A percentile compares a stretch with the other conserved stretches of the same genome.
These are phyloP conservation scores for Mugil cephalus DNA, from an alignment of 2,113 vertebrate genomes.

Conservation along the genomic window DNA sequence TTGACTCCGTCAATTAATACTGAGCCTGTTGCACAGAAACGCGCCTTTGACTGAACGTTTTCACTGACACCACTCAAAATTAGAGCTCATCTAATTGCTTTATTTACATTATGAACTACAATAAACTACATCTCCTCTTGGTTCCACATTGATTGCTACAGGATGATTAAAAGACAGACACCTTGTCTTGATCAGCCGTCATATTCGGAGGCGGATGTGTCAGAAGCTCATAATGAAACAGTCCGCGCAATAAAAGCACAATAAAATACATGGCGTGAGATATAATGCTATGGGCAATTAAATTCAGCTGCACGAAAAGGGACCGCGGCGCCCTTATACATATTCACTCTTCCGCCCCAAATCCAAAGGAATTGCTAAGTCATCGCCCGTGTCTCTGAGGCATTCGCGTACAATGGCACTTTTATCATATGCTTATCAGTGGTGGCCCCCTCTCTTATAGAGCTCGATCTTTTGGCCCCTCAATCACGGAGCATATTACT, in stretches of 20 bases:
- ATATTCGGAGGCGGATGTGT: slow-evolving; percentile 40
- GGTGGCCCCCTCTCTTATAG: slow-evolving; percentile 86
- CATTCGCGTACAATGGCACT: slow-evolving; percentile 81
- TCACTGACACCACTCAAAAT: slow-evolving; percentile 30
- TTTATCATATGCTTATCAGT: slow-evolving; percentile 92
- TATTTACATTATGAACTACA: slow-evolving; percentile 33
- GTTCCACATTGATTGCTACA: slow-evolving; percentile 50
- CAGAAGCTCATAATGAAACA: slow-evolving; percentile 53
- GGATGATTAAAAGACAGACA: slow-evolving; percentile 61
- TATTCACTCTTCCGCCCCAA: slow-evolving; percentile 75
- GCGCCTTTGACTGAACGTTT: slow-evolving; percentile 30
- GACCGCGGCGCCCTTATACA: slow-evolving; percentile 74
- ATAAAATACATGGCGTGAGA: slow-evolving; percentile 46
- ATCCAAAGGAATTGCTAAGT: slow-evolving; percentile 81
- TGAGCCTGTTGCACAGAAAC: slow-evolving; percentile 3
- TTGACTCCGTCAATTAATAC: slow-evolving; percentile 57
- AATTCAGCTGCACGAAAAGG: slow-evolving; percentile 57
- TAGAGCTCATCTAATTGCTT: slow-evolving; percentile 39
- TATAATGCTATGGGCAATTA: slow-evolving; percentile 83
- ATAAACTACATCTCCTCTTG: slow-evolving; percentile 36
- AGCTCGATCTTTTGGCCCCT: slow-evolving; percentile 96
- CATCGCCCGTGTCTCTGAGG: slow-evolving; percentile 78
- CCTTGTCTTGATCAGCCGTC: slow-evolving; percentile 20
- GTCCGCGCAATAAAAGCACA: slow-evolving; percentile 61
- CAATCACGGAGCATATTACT: slow-evolving; percentile 99